phyloP scores from a whole-genome alignment of 64 coral and sea anemone species.

The Porites lutea region DNA sequence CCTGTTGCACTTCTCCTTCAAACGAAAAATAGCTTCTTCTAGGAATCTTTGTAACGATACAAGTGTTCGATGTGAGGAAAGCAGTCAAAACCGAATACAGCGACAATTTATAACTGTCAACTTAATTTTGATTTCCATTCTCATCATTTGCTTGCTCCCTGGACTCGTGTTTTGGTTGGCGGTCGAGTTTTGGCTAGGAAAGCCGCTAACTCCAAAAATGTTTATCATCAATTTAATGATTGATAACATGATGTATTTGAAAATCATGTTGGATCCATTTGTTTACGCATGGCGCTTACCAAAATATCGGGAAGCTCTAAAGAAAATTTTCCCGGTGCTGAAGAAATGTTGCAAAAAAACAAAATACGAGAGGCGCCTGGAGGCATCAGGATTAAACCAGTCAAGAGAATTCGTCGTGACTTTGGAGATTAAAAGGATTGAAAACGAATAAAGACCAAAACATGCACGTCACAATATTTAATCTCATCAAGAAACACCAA shows the following conservation, averaged over 20 bases:
- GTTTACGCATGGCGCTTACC: slow-evolving; percentile 66
- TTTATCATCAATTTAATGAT: slow-evolving; percentile 12
- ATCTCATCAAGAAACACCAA: no score
- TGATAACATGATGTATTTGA: slow-evolving; percentile 39
- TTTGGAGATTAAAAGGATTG: neutral
- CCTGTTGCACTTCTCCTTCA: slow-evolving; percentile 34
- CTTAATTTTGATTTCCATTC: slow-evolving; percentile 8
- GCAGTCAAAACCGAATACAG: neutral
- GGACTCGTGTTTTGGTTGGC: slow-evolving; percentile 6
- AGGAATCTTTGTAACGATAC: neutral
- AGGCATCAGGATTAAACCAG: neutral
- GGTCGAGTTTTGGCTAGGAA: neutral
- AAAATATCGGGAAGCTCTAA: slow-evolving; percentile 31
- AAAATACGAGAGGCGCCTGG: neutral
- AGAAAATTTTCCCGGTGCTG: neutral
- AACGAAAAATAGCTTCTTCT: slow-evolving; percentile 15
- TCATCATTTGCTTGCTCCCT: slow-evolving; percentile 21
- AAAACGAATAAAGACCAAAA: neutral
- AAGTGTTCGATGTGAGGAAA: neutral
- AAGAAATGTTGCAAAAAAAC: no score
- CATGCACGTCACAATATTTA: no score
- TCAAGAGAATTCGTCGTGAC: neutral
- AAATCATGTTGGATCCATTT: slow-evolving; percentile 54
- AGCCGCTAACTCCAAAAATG: neutral
- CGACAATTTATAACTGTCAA: slow-evolving; percentile 46